phyloP scores from a whole-genome alignment of 2,888 invertebrate genomes.

The Scaptomyza flava region DNA sequence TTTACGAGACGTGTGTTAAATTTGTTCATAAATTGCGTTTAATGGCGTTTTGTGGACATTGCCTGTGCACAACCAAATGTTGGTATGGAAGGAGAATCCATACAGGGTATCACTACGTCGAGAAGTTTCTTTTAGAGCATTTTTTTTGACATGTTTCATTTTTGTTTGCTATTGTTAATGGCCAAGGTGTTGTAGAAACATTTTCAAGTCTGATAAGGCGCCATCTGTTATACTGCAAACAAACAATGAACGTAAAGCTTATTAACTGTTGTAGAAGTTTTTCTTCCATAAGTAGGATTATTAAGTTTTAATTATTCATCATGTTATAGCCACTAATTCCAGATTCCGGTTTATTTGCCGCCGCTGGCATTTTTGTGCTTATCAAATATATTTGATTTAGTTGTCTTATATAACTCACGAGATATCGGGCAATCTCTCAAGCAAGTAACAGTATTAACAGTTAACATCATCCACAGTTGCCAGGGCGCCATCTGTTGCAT shows the following conservation, averaged over 20 bases:
- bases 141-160: neutral
- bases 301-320: no score
- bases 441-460: neutral
- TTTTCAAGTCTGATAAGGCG: conserved; percentile 3
- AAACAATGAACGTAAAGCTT: neutral
- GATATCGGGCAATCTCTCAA: neutral
- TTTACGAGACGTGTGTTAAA: conserved; percentile 32
- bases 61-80: neutral
- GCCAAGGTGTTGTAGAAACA: no score
- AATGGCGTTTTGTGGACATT: conserved; percentile 4
- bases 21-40: conserved; percentile 51
- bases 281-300: no score
- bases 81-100: neutral
- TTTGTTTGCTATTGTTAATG: no score
- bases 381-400: no score
- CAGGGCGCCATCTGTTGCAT: conserved; percentile 5
- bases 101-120: neutral
- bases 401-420: no score
- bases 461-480: no score
- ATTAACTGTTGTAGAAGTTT: no score
- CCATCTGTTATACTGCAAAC: conserved; percentile 13
- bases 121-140: no score
- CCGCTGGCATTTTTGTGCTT: no score
- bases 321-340: no score
- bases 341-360: no score